Evolutionary conservation across 2,797 vertebrate species (phyloP), one percentile per base, ranked within the genome.

Genomic region (Sardinella longiceps): DNA sequence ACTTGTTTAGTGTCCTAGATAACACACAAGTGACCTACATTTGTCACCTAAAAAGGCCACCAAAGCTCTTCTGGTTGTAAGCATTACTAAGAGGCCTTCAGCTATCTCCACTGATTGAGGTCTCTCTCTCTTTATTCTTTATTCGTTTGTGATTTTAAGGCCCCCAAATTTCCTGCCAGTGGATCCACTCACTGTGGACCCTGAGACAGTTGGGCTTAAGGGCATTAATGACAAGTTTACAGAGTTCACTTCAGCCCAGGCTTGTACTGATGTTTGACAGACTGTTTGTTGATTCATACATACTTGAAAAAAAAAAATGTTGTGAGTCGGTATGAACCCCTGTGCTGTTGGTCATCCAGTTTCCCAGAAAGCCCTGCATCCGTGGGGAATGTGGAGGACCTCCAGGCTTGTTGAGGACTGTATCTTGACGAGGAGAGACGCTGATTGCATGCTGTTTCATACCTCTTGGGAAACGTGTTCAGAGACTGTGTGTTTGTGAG

Each of bases 381-480:
- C 90, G 86, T 89, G 91, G 90, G 92, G 90, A 86, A 82, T 84
- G 89, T 81, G 87, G 84, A 10, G 23, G 85, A 86, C 87, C 89
- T 83, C 85, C 81, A 83, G 81, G 6, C 39, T 83, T 81, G 56
- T 28, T 60, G 14, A 82, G 45, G 12, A 33, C 30, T 7, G 14
- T 37, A 74, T 74, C 66, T 74, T 74, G 66, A 74, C 9, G 60
- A 63, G 60, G 60, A 30, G 60, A 63, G 60, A 63, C 3, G 66
- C 30, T 74, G 66, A 74, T 74, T 74, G 66, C 66, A 28, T 74
- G 66, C 66, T 39, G 66, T 74, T 74, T 74, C 66, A 74, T 37
- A 18, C 66, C 66, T 39, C 66, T 74, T 74, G 66, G 33, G 66
- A 18, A 37, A 20, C 51, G 60, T 81, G 37, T 80, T 86, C 51